Percentiles rank a stretch among this genome's conserved stretches.
Conservation (phyloP, 1,140 invertebrate genomes). For the Marisa cornuarietis region DNA sequence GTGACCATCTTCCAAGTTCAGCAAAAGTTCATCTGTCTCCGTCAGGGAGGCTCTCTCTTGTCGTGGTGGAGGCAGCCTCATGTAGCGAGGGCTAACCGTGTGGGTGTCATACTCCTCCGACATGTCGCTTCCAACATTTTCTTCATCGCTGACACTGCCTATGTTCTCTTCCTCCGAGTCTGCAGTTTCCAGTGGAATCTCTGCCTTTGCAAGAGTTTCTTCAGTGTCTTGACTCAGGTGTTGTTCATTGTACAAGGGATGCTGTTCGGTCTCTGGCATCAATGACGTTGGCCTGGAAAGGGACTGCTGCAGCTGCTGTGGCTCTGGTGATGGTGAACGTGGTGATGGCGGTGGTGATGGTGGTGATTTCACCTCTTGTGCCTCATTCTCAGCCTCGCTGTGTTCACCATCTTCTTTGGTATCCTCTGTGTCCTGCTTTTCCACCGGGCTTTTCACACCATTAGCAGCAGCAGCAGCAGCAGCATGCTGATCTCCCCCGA, state of each 20-base stretch:
- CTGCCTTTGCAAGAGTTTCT: not conserved
- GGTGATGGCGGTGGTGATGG: not conserved
- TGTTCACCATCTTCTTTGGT: constrained; percentile 9
- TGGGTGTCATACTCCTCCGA: constrained; percentile 15
- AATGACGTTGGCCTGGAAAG: not conserved
- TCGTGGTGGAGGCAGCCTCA: not conserved
- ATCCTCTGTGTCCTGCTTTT: constrained; percentile 19
- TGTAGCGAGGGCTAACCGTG: not conserved
- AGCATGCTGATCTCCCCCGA: no score
- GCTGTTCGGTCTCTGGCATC: not conserved
- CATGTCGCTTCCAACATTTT: constrained; percentile 16
- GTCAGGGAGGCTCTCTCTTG: constrained; percentile 5
- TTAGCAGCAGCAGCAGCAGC: not conserved
- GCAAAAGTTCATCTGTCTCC: constrained; percentile 39
- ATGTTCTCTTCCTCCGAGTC: constrained; percentile 44
- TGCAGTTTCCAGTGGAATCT: not conserved
- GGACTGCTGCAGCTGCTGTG: not conserved
- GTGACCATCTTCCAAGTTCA: constrained; percentile 34
- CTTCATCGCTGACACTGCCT: constrained; percentile 44
- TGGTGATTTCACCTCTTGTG: not conserved
- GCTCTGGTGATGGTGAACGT: not conserved
- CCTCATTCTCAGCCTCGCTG: no score
- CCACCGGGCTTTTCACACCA: constrained; percentile 1
- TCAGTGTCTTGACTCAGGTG: not conserved
- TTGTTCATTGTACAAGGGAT: not conserved